A percentile compares a stretch with the other conserved stretches of the same genome.
phyloP scores from a whole-genome alignment of 2,113 vertebrate genomes.

The Rostratula benghalensis region DNA sequence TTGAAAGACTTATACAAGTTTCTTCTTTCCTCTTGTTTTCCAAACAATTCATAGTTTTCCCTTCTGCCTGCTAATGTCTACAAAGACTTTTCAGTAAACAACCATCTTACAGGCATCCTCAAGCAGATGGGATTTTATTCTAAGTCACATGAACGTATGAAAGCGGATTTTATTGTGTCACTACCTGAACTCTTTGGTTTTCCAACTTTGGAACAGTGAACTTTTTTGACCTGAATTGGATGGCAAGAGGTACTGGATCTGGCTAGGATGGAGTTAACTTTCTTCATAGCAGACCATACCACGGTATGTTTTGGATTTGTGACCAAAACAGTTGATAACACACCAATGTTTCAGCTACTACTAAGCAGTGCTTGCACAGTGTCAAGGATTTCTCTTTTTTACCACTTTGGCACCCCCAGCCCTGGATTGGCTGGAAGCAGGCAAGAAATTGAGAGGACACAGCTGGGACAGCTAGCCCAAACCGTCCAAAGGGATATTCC shows the following conservation, averaged over 20 bases:
- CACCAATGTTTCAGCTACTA: neutral
- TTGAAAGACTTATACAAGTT: neutral
- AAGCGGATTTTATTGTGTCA: neutral
- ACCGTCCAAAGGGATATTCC: neutral
- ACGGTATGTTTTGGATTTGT: neutral
- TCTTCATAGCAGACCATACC: neutral
- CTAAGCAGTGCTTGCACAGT: neutral
- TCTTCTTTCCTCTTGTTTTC: neutral
- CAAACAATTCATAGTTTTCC: neutral
- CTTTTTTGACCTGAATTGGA: neutral
- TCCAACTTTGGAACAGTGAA: neutral
- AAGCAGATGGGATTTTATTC: neutral
- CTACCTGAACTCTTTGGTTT: neutral
- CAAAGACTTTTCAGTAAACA: neutral
- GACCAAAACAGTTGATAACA: neutral
- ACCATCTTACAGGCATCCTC: neutral
- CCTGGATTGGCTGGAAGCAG: rapidly evolving
- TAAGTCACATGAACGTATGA: neutral
- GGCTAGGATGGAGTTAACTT: neutral
- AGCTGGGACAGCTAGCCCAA: neutral
- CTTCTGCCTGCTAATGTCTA: neutral
- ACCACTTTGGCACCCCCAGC: neutral
- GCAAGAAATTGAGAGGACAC: neutral
- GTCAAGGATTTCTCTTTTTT: neutral
- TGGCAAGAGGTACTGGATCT: neutral